Percentiles rank a stretch among this genome's conserved stretches.
phyloP scores from a whole-genome alignment of 2,113 vertebrate genomes.

The Girardinichthys multiradiatus region DNA sequence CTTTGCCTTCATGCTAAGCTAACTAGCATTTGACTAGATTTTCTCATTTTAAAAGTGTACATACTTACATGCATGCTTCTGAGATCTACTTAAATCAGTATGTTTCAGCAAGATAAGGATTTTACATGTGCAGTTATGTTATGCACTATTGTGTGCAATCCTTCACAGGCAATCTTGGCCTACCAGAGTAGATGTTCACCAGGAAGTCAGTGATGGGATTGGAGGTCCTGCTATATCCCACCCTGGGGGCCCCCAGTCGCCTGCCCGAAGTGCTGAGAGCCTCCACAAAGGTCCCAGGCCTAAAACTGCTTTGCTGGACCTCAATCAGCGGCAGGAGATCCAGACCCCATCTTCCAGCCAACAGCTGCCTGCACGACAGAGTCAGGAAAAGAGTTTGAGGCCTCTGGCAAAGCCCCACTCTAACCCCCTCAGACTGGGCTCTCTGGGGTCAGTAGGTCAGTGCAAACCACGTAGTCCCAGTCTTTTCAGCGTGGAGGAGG shows the following conservation, averaged over 20 bases:
- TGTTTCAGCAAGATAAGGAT: neutral
- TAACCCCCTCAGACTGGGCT: conserved; percentile 66
- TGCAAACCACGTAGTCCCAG: conserved; percentile 83
- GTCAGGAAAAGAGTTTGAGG: conserved; percentile 59
- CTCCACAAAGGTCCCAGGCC: conserved; percentile 91
- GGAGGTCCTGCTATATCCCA: conserved; percentile 91
- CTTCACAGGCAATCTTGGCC: conserved; percentile 93
- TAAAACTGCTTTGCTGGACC: conserved; percentile 86
- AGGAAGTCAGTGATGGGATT: conserved; percentile 94
- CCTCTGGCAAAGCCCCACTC: conserved; percentile 65
- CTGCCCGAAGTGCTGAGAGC: conserved; percentile 89
- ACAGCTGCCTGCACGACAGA: conserved; percentile 73
- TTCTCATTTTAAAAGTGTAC: no score
- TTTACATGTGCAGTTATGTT: neutral
- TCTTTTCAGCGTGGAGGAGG: conserved; percentile 94
- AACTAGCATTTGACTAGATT: neutral
- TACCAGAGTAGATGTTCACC: conserved; percentile 93
- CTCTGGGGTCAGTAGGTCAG: conserved; percentile 52
- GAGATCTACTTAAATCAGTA: neutral
- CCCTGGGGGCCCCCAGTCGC: conserved; percentile 87
- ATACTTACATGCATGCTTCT: no score
- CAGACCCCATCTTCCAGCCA: conserved; percentile 45
- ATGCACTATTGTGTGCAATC: conserved; percentile 7
- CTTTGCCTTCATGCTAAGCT: neutral
- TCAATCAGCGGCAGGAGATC: conserved; percentile 70